Evolutionary conservation across 2,113 vertebrate species (phyloP).

Genomic region (Menura novaehollandiae): DNA sequence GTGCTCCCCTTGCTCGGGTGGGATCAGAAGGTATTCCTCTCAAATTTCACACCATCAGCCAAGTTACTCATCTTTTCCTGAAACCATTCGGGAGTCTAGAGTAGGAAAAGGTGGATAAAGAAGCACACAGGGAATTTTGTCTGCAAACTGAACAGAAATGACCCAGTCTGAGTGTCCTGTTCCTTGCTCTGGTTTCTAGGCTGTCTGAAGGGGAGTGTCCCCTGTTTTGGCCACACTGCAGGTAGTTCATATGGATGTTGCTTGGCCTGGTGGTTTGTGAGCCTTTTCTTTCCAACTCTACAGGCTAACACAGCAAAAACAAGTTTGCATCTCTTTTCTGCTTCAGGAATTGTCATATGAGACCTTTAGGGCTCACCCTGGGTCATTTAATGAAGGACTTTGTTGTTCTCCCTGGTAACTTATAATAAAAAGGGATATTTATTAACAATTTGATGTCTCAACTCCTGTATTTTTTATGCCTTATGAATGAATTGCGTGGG

Average conservation of each 20-base stretch:
- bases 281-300: background rate
- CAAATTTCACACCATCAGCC: fast-evolving
- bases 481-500: background rate
- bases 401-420: background rate
- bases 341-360: background rate
- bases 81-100: fast-evolving
- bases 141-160: background rate
- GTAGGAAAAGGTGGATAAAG: background rate
- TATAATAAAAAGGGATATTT: background rate
- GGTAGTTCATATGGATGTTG: background rate
- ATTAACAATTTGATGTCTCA: background rate
- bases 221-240: background rate
- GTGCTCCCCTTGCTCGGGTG: background rate
- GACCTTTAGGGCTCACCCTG: background rate
- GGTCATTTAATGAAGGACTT: background rate
- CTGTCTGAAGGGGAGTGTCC: background rate
- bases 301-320: background rate
- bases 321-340: background rate
- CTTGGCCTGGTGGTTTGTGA: background rate
- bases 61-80: background rate
- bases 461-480: fast-evolving
- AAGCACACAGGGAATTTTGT: fast-evolving
- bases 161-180: background rate
- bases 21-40: background rate
- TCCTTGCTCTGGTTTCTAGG: background rate